Evolutionary conservation across 2,113 vertebrate species (phyloP).

Genomic region (human (Homo sapiens)): DNA sequence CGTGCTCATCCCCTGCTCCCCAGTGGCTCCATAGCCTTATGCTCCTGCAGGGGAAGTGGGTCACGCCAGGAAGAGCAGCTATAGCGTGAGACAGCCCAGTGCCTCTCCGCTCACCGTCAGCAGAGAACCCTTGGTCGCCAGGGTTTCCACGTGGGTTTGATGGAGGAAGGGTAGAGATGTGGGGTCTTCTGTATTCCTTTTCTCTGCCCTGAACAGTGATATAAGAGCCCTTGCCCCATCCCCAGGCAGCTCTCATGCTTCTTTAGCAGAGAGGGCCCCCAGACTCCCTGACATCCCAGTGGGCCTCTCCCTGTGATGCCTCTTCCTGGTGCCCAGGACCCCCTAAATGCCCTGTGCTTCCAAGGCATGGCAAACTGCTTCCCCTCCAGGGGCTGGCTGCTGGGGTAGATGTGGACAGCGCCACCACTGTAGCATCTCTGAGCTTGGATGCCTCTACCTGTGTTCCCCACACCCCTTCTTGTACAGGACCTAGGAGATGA

Average conservation of each 20-base stretch:
- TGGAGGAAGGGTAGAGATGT: accelerated
- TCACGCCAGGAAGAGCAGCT: neutral
- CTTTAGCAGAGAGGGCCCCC: neutral
- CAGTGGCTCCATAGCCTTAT: neutral
- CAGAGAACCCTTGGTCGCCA: too few relatives aligned
- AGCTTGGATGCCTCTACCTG: accelerated
- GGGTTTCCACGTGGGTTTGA: neutral
- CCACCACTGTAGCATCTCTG: neutral
- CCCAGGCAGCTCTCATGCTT: neutral
- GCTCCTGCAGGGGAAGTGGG: neutral
- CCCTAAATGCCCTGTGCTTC: neutral
- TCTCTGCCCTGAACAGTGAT: neutral
- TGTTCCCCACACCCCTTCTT: neutral
- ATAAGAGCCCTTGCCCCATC: too few relatives aligned
- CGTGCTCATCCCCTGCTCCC: accelerated
- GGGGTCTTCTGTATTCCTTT: neutral
- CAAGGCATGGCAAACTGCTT: accelerated
- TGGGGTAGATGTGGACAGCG: too few relatives aligned
- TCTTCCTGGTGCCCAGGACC: neutral
- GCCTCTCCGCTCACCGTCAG: neutral
- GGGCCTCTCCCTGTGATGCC: neutral
- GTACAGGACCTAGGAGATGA: neutral
- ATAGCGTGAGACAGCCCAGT: neutral
- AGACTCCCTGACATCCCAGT: accelerated
- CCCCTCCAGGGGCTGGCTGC: neutral